Evolutionary conservation across 1,140 invertebrate genomes (phyloP).

Genomic region (Hylaeus anthracinus): DNA sequence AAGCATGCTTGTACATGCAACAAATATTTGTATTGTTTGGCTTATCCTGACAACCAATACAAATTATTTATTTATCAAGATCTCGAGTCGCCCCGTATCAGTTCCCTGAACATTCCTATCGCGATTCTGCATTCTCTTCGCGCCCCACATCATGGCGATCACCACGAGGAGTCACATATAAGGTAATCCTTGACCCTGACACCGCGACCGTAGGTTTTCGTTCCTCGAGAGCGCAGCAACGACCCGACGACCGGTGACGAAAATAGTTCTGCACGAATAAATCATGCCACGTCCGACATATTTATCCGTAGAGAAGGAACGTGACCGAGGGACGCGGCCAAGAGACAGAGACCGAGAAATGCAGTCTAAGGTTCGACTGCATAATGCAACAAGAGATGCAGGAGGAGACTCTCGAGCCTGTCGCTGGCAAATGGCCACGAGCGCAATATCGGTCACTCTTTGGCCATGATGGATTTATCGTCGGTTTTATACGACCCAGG

Average conservation of each 20-base stretch:
- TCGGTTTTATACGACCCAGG: constrained; percentile 22
- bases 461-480: constrained; percentile 64
- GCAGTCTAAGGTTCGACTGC: constrained; percentile 37
- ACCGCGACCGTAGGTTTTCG: constrained; percentile 31
- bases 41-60: too few species aligned
- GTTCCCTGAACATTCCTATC: background rate
- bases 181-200: constrained; percentile 45
- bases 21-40: too few species aligned
- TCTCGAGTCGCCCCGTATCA: background rate
- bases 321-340: background rate
- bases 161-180: background rate
- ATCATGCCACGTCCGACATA: constrained; percentile 55
- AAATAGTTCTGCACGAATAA: constrained; percentile 60
- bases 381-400: constrained; percentile 53
- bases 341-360: constrained; percentile 14
- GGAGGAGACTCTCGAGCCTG: constrained; percentile 12
- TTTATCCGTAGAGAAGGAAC: constrained; percentile 29
- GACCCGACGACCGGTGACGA: constrained; percentile 32
- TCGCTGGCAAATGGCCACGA: constrained; percentile 58
- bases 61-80: too few species aligned
- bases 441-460: constrained; percentile 58
- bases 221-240: constrained; percentile 24
- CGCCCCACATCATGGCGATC: background rate
- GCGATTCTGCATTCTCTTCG: background rate
- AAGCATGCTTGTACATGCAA: too few species aligned